Evolutionary conservation across 1,140 invertebrate species (phyloP).

Genomic region (Goniozus legneri): DNA sequence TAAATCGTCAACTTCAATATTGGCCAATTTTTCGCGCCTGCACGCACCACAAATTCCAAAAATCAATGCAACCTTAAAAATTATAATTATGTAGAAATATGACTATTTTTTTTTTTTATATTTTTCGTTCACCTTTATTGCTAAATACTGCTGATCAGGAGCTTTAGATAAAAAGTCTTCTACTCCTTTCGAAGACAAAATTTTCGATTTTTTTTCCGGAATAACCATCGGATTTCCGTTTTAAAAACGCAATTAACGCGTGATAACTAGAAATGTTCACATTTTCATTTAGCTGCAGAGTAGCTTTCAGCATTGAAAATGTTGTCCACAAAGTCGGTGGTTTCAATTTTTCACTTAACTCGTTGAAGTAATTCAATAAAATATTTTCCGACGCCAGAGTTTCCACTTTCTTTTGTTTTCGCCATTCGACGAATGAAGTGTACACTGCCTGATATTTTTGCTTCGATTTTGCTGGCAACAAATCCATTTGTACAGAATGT

Average conservation of each 20-base stretch:
- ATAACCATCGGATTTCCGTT: not conserved
- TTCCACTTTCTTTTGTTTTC: not conserved
- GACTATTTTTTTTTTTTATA: not conserved
- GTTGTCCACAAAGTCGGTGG: conserved; percentile 2
- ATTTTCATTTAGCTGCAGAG: not conserved
- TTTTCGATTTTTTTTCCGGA: conserved; percentile 1
- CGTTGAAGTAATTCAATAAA: conserved; percentile 1
- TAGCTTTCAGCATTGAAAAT: not conserved
- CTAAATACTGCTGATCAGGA: not conserved
- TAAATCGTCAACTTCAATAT: not conserved
- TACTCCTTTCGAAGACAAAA: not conserved
- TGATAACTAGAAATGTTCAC: not conserved
- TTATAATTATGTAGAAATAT: not conserved
- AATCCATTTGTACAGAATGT: too few species aligned
- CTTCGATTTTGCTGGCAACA: conserved; percentile 1
- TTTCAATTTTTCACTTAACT: not conserved
- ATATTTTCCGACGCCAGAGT: not conserved
- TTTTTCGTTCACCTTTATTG: not conserved
- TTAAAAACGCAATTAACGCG: conserved; percentile 3
- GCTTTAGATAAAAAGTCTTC: not conserved
- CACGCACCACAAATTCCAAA: not conserved
- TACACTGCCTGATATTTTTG: not conserved
- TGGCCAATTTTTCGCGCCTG: not conserved
- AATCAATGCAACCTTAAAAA: not conserved
- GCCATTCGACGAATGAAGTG: not conserved